Conservation (phyloP, 1,140 invertebrate genomes). For the Penaeus vannamei region DNA sequence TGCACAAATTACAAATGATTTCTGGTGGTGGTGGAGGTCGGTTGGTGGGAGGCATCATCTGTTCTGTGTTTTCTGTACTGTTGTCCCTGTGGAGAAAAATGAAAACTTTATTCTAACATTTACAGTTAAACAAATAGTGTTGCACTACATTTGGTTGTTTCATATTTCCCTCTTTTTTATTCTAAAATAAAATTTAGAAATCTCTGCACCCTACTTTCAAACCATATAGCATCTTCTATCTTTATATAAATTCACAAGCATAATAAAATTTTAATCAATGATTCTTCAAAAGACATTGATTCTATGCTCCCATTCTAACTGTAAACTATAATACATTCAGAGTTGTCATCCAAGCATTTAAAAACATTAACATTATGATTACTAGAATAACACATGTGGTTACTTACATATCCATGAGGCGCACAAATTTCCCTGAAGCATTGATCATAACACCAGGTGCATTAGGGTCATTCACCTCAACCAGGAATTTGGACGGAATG, state of each 20-base stretch:
- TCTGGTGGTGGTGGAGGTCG: conserved; percentile 90
- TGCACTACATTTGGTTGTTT: too few relatives aligned
- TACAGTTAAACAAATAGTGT: too few relatives aligned
- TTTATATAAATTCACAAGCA: too few relatives aligned
- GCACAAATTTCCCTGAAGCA: conserved; percentile 91
- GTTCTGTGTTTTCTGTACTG: conserved; percentile 72
- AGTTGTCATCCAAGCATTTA: not conserved
- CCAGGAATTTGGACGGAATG: conserved; percentile 97
- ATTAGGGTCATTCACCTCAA: conserved; percentile 89
- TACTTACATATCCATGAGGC: conserved; percentile 90
- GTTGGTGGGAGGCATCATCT: conserved; percentile 72
- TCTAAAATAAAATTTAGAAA: too few relatives aligned
- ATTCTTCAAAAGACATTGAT: too few relatives aligned
- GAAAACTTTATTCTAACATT: too few relatives aligned
- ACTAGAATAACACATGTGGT: not conserved
- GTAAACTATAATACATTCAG: too few relatives aligned
- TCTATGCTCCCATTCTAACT: too few relatives aligned
- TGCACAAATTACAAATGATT: conserved; percentile 90
- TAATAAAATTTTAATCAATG: too few relatives aligned
- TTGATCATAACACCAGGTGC: conserved; percentile 94
- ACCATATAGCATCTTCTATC: too few relatives aligned
- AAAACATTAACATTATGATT: not conserved
- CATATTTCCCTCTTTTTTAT: too few relatives aligned
- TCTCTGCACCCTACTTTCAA: too few relatives aligned
- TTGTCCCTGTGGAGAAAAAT: conserved; percentile 77